A percentile compares a stretch with the other conserved stretches of the same genome.
These are phyloP conservation scores for Oreochromis aureus DNA, from an alignment of 2,113 vertebrate genomes.

Conservation along the genomic window DNA sequence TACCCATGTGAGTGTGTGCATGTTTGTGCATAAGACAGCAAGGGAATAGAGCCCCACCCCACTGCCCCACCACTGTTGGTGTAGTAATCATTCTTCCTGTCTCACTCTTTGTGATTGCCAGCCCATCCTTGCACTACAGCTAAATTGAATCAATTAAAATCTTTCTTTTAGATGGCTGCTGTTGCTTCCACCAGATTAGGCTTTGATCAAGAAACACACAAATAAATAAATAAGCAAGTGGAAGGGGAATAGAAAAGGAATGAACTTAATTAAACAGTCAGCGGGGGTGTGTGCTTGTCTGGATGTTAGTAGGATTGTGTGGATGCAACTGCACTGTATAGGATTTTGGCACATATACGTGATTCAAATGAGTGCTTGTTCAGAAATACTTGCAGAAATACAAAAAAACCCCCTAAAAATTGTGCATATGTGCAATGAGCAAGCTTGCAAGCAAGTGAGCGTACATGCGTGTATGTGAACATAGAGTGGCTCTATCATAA, in stretches of 20 bases:
- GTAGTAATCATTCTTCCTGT: slow-evolving; percentile 58
- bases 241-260: slow-evolving; percentile 39
- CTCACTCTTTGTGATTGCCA: slow-evolving; percentile 53
- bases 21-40: not conserved
- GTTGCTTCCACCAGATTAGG: slow-evolving; percentile 56
- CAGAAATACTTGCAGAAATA: not conserved
- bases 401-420: rapidly evolving
- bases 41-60: not conserved
- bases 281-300: not conserved
- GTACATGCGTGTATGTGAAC: not conserved
- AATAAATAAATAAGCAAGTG: slow-evolving; percentile 40
- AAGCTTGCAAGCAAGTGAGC: not conserved
- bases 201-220: slow-evolving; percentile 60
- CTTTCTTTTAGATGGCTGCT: slow-evolving; percentile 48
- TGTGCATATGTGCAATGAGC: not conserved
- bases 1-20: not conserved
- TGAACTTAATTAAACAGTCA: slow-evolving; percentile 56
- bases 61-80: slow-evolving; percentile 18
- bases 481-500: not conserved
- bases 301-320: not conserved
- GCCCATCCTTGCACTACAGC: slow-evolving; percentile 47
- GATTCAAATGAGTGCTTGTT: not conserved
- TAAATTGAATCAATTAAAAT: slow-evolving; percentile 72
- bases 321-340: not conserved
- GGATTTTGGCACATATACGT: not conserved